A percentile compares a stretch with the other conserved stretches of the same genome.
These are phyloP conservation scores for Chaenogobius annularis DNA, from an alignment of 2,113 vertebrate species.

Conservation along the genomic window DNA sequence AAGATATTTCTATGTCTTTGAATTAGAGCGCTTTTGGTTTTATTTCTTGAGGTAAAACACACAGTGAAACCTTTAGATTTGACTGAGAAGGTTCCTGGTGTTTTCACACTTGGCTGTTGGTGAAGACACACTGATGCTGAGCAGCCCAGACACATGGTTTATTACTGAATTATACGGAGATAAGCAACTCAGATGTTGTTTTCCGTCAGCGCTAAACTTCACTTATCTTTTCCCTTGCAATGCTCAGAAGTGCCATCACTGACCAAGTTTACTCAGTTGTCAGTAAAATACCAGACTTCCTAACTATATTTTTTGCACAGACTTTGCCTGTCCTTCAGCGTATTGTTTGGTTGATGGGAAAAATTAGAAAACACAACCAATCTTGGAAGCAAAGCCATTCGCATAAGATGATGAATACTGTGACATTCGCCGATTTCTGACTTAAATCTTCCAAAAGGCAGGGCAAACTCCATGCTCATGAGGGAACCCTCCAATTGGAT, in stretches of 20 bases:
- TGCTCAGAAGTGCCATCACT: not conserved
- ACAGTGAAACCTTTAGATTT: not conserved
- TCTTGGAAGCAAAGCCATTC: not conserved
- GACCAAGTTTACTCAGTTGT: not conserved
- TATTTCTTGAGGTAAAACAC: not conserved
- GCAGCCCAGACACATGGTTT: not conserved
- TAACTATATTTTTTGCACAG: not conserved
- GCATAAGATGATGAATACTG: not conserved
- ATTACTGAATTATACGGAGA: not conserved
- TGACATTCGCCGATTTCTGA: slow-evolving; percentile 2
- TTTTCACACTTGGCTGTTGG: not conserved
- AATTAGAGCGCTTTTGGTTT: too few relatives aligned
- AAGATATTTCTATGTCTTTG: too few relatives aligned
- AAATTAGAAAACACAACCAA: not conserved
- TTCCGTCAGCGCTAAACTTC: not conserved
- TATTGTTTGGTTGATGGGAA: not conserved
- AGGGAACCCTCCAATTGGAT: slow-evolving; percentile 20
- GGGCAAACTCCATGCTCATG: slow-evolving; percentile 21
- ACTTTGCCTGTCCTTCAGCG: not conserved
- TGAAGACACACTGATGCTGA: not conserved
- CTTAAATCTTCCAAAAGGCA: slow-evolving; percentile 4
- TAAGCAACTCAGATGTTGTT: not conserved
- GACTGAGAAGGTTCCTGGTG: not conserved
- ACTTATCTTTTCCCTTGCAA: not conserved
- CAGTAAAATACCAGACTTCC: not conserved